Conservation (phyloP, 1,140 invertebrate genomes). For the Bombus superbus region DNA sequence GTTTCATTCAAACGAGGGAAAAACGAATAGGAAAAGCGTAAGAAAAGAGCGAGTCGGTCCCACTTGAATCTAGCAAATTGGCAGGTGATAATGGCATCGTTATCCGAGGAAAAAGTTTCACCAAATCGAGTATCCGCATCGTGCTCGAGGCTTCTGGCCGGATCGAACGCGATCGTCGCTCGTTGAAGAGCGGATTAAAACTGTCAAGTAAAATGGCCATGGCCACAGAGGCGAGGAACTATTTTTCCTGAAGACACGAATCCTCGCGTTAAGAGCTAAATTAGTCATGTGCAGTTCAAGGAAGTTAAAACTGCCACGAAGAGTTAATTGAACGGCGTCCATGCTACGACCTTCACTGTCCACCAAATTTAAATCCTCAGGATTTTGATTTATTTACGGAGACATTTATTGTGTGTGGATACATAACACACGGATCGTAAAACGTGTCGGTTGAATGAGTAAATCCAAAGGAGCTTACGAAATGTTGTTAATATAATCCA, state of each 20-base stretch:
- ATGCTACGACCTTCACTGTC: not conserved
- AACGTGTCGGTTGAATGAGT: too few species aligned
- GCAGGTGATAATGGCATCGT: slow-evolving; percentile 44
- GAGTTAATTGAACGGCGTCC: not conserved
- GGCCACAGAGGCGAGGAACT: too few species aligned
- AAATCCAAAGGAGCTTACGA: too few species aligned
- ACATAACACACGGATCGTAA: too few species aligned
- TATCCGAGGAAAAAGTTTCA: slow-evolving; percentile 7
- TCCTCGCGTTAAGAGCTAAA: not conserved
- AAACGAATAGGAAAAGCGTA: slow-evolving; percentile 16
- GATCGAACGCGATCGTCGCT: not conserved
- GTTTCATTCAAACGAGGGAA: not conserved
- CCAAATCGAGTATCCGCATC: not conserved
- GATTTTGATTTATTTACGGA: not conserved
- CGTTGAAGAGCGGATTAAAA: not conserved
- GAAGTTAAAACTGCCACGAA: not conserved
- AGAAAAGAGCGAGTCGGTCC: slow-evolving; percentile 24
- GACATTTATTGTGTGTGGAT: not conserved
- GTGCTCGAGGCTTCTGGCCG: not conserved
- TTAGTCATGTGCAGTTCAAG: not conserved
- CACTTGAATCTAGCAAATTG: slow-evolving; percentile 52
- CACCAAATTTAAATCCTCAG: not conserved
- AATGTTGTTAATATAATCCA: too few species aligned
- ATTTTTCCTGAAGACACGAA: not conserved
- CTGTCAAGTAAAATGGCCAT: not conserved